Base-by-base conservation (phyloP, 2,888 invertebrate genomes). In the Drosophila fulvimacula region DNA sequence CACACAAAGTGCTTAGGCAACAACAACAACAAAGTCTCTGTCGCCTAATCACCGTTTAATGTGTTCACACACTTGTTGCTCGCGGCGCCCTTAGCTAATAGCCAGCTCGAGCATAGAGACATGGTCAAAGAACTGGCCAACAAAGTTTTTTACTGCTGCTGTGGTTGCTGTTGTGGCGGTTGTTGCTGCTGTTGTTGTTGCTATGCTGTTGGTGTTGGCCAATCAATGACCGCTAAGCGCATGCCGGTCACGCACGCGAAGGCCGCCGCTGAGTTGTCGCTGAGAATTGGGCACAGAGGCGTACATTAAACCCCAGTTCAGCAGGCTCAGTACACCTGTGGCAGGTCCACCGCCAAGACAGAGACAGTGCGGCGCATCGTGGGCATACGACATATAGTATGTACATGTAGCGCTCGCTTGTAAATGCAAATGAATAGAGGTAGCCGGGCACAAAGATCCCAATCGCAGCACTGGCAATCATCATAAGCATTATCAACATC, bases 171-270 rank as follows among this genome's bases (percentile, higher is more conserved):
- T 15, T 42, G 21, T 13, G 1, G 42, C 6, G 1, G 59, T 11
- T 70, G 53, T n/a, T 44, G 48, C 10, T 42, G 56, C 2, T 70
- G 53, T 13, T 42, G 41, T 9, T 42, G 64, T 5, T 24, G 51
- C 5, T 48, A 30, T 24, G 51, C 5, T 48, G 34, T 42, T 67
- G 44, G n/a, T 60, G 76, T 74, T 61, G 78, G 69, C 73, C 87
- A 84, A 83, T 87, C 86, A 84, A 84, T 84, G 82, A 87, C 84
- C 84, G 88, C 85, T 81, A 85, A 85, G 77, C 76, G 82, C 82
- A 91, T 91, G 89, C 91, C 73, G 82, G 79, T 78, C 91, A 89
- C 88, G 90, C 85, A 85, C 81, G 80, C 91, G 91, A 91, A 91
- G 91, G 91, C 91, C 91, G 88, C 79, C 77, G 32, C 73, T 76